A percentile compares a stretch with the other conserved stretches of the same genome.
phyloP scores from a whole-genome alignment of 2,888 invertebrate species.

The Melikaiella ostensackeni region DNA sequence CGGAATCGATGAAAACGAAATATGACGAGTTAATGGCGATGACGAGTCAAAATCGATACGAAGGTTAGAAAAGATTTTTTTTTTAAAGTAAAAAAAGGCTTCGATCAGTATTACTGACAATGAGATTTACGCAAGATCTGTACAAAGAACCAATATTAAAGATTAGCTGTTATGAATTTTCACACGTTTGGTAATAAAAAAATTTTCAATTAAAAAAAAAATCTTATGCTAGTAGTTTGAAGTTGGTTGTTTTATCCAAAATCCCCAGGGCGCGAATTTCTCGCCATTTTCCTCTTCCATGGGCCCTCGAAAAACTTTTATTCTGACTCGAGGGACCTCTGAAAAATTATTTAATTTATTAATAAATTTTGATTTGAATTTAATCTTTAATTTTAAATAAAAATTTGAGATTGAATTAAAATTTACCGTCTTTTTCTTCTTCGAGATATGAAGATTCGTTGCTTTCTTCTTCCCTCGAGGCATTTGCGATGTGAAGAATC shows the following conservation, averaged over 20 bases:
- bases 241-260: constrained; percentile 72
- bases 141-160: background rate
- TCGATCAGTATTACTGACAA: background rate
- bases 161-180: background rate
- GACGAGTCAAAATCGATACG: constrained; percentile 52
- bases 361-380: background rate
- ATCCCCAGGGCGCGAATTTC: constrained; percentile 71
- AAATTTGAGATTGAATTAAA: background rate
- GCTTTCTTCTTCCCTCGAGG: background rate
- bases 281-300: constrained; percentile 66
- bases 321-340: constrained; percentile 68
- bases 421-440: background rate
- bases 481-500: background rate
- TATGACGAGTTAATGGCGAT: constrained; percentile 61
- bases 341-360: constrained; percentile 4
- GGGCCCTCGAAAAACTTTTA: constrained; percentile 74
- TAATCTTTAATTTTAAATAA: background rate
- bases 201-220: background rate
- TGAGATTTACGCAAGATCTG: background rate
- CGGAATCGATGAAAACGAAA: constrained; percentile 60
- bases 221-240: constrained; percentile 2
- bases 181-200: background rate
- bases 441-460: background rate
- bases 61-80: background rate
- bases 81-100: background rate